A percentile compares a stretch with the other conserved stretches of the same genome.
Conservation (phyloP, 1,140 invertebrate species). For the Habropoda laboriosa region DNA sequence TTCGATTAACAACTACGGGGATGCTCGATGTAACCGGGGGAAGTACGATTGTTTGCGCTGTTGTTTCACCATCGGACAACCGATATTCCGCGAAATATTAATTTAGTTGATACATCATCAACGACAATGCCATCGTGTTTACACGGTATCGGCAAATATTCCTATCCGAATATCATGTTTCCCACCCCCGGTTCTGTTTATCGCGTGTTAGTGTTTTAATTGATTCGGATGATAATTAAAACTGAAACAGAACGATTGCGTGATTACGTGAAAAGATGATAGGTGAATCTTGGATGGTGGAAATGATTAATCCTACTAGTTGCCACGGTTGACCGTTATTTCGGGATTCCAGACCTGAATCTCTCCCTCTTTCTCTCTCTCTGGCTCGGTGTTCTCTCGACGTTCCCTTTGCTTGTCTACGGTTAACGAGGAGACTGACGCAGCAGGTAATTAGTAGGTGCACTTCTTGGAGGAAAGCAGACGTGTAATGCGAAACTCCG, state of each 20-base stretch:
- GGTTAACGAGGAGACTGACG: conserved; percentile 68
- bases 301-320: conserved; percentile 35
- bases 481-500: conserved; percentile 62
- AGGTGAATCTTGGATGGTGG: neutral
- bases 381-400: neutral
- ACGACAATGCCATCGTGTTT: neutral
- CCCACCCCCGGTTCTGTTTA: neutral
- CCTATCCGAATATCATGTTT: neutral
- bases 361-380: neutral
- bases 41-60: neutral
- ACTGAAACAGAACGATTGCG: neutral
- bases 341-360: neutral
- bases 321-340: conserved; percentile 38
- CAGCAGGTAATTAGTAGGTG: conserved; percentile 63
- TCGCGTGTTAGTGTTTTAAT: neutral
- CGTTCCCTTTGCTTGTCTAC: conserved; percentile 50
- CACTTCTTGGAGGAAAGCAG: conserved; percentile 64
- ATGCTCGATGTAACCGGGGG: neutral
- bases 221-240: conserved; percentile 15
- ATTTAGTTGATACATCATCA: neutral
- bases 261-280: neutral
- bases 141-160: neutral
- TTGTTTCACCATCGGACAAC: neutral
- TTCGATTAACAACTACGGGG: conserved; percentile 17
- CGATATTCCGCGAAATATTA: neutral